Evolutionary conservation across 1,140 invertebrate genomes (phyloP), one percentile per base, ranked within the genome.

Genomic region (Cherax quadricarinatus): DNA sequence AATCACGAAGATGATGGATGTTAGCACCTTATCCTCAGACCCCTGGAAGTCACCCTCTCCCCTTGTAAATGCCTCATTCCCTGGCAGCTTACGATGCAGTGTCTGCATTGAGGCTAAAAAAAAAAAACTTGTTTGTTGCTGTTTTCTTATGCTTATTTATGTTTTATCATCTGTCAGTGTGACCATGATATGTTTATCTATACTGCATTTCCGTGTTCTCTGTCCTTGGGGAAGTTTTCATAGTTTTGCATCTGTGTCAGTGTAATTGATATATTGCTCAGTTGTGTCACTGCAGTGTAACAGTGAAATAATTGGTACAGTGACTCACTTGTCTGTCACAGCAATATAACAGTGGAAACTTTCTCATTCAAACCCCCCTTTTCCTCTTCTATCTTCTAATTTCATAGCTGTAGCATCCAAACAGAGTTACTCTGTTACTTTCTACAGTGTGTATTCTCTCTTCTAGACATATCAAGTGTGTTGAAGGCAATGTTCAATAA

Each of bases 381-480:
- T 57, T 88, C 86, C 86, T 80, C 75, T 75, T 88, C 57, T 73
- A 51, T 80, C 75, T 88, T 89, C 79, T 80, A 81, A 60, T 78
- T 82, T 62, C 62, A 86, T 86, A 86, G 66, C 62, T 86, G 85
- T 86, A 86, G 85, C 62, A 70, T 86, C 49, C 85, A 86, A 86
- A 86, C 85, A 86, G 85, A 62, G 75, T 57, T 75, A 70, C 66
- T 70, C 82, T 83, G 48, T 83, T 70, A 91, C 83, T 85, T 66
- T 88, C 62, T 79, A 92, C 66, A 81, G 91, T 92, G 82, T 88
- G 80, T 92, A 78, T 93, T 93, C 88, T 91, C 87, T 93, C 87
- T 93, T 93, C 92, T 93, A 93, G 92, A 93, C 92, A 93, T 93
- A 89, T 93, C 92, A 89, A 89, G 92, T 89, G 92, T 93, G 92